Evolutionary conservation across 2,797 vertebrate species (phyloP).

Genomic region (Rhincodon typus): DNA sequence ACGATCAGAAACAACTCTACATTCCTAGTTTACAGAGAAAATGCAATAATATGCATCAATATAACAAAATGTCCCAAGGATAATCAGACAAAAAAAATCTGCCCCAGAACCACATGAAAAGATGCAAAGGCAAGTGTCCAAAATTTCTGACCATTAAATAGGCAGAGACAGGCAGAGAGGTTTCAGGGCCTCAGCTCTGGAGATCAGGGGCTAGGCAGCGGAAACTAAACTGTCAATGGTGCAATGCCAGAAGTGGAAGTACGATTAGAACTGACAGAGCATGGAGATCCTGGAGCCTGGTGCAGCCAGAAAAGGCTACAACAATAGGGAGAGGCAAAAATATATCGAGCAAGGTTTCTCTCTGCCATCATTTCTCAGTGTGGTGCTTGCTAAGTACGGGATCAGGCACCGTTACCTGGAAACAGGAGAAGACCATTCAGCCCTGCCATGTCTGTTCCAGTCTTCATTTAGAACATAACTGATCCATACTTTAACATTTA

Average conservation of each 20-base stretch:
- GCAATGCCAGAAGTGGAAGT: not conserved
- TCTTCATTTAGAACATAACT: not conserved
- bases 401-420: not conserved
- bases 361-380: not conserved
- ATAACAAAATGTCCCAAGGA: not conserved
- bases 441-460: not conserved
- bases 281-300: not conserved
- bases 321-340: not conserved
- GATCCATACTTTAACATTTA: not conserved
- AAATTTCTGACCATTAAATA: not conserved
- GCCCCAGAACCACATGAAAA: no score
- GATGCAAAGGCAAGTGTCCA: no score
- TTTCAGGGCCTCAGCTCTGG: not conserved
- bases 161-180: not conserved
- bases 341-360: not conserved
- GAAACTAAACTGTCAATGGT: not conserved
- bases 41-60: not conserved
- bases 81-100: no score
- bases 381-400: not conserved
- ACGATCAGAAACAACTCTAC: not conserved
- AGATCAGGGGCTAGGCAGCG: not conserved
- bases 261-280: not conserved
- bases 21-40: not conserved
- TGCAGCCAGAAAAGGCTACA: not conserved
- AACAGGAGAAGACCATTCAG: not conserved